Conservation (phyloP, 2,113 vertebrate species). For the Saimiri boliviensis region DNA sequence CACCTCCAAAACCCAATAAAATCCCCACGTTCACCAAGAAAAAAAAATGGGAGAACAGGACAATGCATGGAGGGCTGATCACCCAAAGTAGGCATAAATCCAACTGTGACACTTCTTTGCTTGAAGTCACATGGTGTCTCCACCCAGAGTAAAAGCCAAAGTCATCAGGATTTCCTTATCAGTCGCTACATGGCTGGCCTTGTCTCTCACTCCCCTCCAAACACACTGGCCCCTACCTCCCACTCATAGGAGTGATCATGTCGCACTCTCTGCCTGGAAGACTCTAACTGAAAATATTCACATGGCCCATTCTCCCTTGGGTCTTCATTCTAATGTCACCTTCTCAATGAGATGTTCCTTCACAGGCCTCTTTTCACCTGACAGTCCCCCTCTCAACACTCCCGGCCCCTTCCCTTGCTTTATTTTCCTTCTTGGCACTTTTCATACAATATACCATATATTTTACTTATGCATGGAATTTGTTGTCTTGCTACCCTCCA, state of each 20-base stretch:
- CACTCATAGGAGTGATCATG: background rate
- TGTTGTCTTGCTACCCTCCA: no score
- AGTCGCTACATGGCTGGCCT: background rate
- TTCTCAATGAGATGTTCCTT: background rate
- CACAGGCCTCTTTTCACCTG: background rate
- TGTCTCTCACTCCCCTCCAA: background rate
- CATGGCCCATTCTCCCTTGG: background rate
- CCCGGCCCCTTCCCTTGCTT: background rate
- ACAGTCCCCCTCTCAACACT: background rate
- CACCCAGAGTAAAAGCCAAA: background rate
- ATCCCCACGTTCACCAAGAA: no score
- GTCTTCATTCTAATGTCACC: background rate
- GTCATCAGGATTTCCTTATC: background rate
- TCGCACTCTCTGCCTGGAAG: background rate
- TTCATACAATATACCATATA: background rate
- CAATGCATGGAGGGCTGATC: background rate
- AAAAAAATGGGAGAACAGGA: background rate
- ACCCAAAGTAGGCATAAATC: background rate
- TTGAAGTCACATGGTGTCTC: background rate
- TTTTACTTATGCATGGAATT: background rate
- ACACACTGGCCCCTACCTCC: background rate
- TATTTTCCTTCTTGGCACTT: background rate
- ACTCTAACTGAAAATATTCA: no score
- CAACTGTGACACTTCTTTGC: fast-evolving
- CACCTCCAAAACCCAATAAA: no score